Percentiles rank a stretch among this genome's conserved stretches.
These are phyloP conservation scores for Atrina japonica DNA, from an alignment of 2,888 invertebrate genomes.

Conservation along the genomic window DNA sequence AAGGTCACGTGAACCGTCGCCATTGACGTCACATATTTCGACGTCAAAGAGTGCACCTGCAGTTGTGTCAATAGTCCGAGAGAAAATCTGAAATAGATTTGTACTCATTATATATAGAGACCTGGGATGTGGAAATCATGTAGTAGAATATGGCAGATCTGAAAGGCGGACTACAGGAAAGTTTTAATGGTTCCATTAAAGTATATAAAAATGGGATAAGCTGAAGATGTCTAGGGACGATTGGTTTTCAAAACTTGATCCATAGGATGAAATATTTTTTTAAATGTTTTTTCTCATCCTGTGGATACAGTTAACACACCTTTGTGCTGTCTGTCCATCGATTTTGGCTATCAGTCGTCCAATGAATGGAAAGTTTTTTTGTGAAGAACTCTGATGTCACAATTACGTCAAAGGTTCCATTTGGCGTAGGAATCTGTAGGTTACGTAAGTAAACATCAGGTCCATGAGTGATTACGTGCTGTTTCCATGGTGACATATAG, in stretches of 20 bases:
- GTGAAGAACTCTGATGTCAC: slow-evolving; percentile 66
- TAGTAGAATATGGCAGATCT: too few species aligned
- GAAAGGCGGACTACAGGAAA: too few species aligned
- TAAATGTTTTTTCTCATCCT: too few species aligned
- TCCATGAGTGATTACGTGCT: slow-evolving; percentile 57
- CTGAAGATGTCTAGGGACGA: too few species aligned
- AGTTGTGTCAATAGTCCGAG: slow-evolving; percentile 52
- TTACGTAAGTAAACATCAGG: slow-evolving; percentile 61
- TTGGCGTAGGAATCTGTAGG: slow-evolving; percentile 47
- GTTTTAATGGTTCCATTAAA: too few species aligned
- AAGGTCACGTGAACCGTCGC: slow-evolving; percentile 61
- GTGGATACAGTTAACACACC: too few species aligned
- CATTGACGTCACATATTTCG: slow-evolving; percentile 60
- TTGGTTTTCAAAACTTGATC: too few species aligned
- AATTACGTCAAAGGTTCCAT: slow-evolving; percentile 52
- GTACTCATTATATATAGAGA: too few species aligned
- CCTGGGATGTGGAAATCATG: too few species aligned
- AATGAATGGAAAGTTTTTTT: slow-evolving; percentile 58
- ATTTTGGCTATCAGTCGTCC: slow-evolving; percentile 57
- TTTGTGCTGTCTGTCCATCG: slow-evolving; percentile 55
- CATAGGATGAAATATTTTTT: too few species aligned
- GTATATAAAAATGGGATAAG: too few species aligned
- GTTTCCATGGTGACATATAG: slow-evolving; percentile 54
- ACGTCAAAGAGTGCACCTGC: slow-evolving; percentile 63
- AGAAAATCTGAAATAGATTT: slow-evolving; percentile 48